A percentile compares a stretch with the other conserved stretches of the same genome.
These are phyloP conservation scores for Stomatorhinus walkeri DNA, from an alignment of 2,797 vertebrate genomes.

Conservation along the genomic window DNA sequence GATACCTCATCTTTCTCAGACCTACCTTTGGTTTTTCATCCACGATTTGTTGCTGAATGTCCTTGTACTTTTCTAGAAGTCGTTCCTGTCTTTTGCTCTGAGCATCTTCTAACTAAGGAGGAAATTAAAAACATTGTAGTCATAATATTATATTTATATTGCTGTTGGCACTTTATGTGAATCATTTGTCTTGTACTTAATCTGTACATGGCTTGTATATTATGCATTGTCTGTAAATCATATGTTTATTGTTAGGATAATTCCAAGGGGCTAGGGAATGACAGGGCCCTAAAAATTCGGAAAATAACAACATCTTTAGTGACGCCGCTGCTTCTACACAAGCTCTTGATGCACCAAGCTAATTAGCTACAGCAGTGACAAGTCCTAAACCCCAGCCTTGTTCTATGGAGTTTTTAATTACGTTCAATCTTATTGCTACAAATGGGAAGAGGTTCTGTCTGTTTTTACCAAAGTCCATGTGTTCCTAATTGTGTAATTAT, in stretches of 20 bases:
- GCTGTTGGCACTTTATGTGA: not conserved
- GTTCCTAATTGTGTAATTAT: not conserved
- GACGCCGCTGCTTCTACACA: not conserved
- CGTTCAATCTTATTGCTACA: not conserved
- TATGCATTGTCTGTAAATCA: not conserved
- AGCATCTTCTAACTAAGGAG: slow-evolving; percentile 81
- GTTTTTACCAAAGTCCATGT: not conserved
- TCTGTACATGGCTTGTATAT: not conserved
- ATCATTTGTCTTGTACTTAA: not conserved
- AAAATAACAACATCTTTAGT: not conserved
- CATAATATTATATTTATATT: not conserved
- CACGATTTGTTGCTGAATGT: slow-evolving; percentile 85
- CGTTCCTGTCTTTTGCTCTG: slow-evolving; percentile 91
- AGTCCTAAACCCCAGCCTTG: not conserved
- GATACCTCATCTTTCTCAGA: not conserved
- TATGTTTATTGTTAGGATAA: not conserved
- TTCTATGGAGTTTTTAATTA: not conserved
- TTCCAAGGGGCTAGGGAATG: not conserved
- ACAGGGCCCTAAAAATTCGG: not conserved
- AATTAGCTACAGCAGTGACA: not conserved
- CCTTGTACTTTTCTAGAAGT: slow-evolving; percentile 84
- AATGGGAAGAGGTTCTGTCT: not conserved
- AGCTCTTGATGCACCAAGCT: not conserved
- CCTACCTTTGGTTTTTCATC: slow-evolving; percentile 89
- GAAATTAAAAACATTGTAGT: slow-evolving; percentile 10